Base-by-base conservation (phyloP, 2,888 invertebrate species). In the Thera obeliscata region DNA sequence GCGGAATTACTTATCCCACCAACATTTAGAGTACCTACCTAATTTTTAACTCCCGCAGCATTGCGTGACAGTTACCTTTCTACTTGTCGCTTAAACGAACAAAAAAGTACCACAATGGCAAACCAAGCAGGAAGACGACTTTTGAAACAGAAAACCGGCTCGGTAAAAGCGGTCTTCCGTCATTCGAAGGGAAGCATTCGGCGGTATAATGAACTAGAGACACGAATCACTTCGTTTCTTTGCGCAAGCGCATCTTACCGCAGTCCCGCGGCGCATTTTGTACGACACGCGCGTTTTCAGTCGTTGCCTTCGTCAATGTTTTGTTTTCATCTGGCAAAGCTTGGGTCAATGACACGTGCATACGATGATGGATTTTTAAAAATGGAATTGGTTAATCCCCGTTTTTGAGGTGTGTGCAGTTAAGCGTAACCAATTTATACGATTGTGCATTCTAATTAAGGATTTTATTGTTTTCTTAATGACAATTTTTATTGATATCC, bases 141-240 rank as follows among this genome's bases (percentile, higher is more conserved):
- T 92, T 91, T 91, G 88, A 89, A 92, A 90, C 89, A 93, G 91
- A 91, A 93, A 93, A 90, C 90, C 86, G 88, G 84, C 87, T 86
- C 73, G 80, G 89, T 90, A 90, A 90, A 93, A 90, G 89, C 88
- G 86, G 86, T 87, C 90, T 93, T 92, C 91, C 91, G 91, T 90
- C 91, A 88, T 87, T 81, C 79, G 78, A 79, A 91, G 91, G 91
- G 89, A 92, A 91, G 90, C 87, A 91, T 82, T 61, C 86, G 87
- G 87, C 84, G 8, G 87, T 89, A 89, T 92, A 92, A 92, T 91
- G 90, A 89, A 88, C 85, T 81, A 78, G 81, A 80, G 81, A 81
- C 91, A 90, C 87, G 90, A 86, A 82, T 78, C 80, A 22, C 12
- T 22, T 12, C 36, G 80, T 66, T 71, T 76, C 77, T 80, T 77